Percentiles rank a stretch among this genome's conserved stretches.
phyloP scores from a whole-genome alignment of 2,113 vertebrate genomes.

The Scopus umbretta region DNA sequence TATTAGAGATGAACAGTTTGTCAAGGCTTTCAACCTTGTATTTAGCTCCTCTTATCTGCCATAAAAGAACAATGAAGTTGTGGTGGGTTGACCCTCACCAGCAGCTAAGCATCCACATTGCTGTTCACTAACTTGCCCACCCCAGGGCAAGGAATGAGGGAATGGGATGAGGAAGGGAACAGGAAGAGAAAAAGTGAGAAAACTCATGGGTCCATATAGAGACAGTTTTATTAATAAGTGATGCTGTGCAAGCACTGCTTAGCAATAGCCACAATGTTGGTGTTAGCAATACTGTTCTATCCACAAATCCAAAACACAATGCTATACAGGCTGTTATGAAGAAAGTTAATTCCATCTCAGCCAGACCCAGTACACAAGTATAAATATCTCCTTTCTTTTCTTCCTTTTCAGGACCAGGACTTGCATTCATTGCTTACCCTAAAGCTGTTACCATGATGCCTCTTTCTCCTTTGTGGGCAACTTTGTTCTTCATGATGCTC shows the following conservation, averaged over 20 bases:
- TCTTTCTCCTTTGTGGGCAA: constrained; percentile 92
- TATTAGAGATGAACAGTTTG: neutral
- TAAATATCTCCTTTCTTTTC: neutral
- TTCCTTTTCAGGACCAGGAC: constrained; percentile 84
- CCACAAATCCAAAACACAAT: neutral
- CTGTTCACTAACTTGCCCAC: neutral
- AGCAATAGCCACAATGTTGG: neutral
- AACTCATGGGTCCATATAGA: no score
- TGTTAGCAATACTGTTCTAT: neutral
- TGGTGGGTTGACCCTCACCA: neutral
- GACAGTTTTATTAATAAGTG: neutral
- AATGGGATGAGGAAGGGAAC: neutral
- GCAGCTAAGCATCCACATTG: neutral
- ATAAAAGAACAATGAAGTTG: neutral
- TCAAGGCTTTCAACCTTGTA: neutral
- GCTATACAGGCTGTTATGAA: neutral
- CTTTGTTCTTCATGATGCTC: constrained; percentile 98
- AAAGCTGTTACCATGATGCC: constrained; percentile 99
- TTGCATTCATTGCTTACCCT: constrained; percentile 97
- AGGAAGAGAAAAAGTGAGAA: neutral
- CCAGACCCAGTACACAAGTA: neutral
- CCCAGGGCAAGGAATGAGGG: no score
- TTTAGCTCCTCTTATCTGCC: neutral
- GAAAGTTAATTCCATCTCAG: neutral
- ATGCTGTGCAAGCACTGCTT: neutral